These are phyloP conservation scores for Callipepla californica DNA, from an alignment of 2,113 vertebrate genomes.

Conservation along the genomic window DNA sequence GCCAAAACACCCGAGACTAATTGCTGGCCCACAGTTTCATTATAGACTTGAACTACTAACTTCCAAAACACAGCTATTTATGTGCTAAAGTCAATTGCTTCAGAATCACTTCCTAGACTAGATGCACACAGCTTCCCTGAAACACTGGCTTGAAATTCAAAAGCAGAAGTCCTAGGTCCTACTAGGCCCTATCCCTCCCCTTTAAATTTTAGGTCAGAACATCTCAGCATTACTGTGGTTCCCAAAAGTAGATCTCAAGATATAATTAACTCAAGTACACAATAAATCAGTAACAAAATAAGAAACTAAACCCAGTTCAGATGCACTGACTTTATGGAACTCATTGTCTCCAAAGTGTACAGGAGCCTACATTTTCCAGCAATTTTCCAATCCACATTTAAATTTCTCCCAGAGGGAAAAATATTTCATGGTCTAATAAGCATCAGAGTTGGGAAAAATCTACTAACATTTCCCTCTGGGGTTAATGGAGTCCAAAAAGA, in stretches of 20 bases:
- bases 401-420: background rate
- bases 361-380: slow-evolving; percentile 23
- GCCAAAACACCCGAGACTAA: background rate
- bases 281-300: background rate
- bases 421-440: background rate
- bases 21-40: background rate
- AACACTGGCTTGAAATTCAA: background rate
- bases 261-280: background rate
- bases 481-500: background rate
- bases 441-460: slow-evolving; percentile 36
- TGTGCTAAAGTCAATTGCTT: background rate
- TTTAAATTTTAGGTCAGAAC: background rate
- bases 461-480: slow-evolving; percentile 1
- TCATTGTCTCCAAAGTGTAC: background rate
- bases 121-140: background rate
- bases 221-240: background rate
- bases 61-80: background rate
- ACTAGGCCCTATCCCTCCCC: background rate
- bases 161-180: background rate
- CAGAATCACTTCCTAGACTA: background rate
- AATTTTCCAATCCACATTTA: slow-evolving; percentile 18
- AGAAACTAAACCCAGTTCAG: background rate
- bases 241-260: background rate
- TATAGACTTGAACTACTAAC: background rate
- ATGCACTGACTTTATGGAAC: background rate